These are phyloP conservation scores for Steinernema feltiae DNA, from an alignment of 1,140 invertebrate species.

Conservation along the genomic window DNA sequence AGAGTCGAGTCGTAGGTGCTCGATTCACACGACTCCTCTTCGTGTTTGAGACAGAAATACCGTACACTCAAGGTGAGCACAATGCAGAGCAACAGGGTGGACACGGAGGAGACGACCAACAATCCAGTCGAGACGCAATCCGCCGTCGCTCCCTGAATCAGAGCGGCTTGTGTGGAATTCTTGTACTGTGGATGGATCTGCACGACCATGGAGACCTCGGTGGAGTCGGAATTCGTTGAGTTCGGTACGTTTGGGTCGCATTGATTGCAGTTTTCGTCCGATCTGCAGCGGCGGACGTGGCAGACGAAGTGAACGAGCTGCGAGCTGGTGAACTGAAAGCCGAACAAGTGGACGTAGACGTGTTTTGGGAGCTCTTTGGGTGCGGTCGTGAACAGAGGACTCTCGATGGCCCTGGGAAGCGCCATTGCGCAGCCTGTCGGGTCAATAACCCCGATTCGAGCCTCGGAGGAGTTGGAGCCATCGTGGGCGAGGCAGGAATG, in stretches of 20 bases:
- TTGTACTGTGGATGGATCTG: slow-evolving; percentile 1
- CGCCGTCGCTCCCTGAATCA: background rate
- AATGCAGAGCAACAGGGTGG: background rate
- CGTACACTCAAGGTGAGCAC: background rate
- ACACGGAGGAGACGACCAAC: background rate
- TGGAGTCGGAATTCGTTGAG: background rate
- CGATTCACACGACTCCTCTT: background rate
- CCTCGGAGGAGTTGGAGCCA: slow-evolving; percentile 9
- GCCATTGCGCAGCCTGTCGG: slow-evolving; percentile 14
- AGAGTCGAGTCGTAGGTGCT: background rate
- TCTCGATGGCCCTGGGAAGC: slow-evolving; percentile 17
- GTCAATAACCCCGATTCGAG: slow-evolving; percentile 17
- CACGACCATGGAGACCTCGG: background rate
- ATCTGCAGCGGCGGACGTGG: slow-evolving; percentile 6
- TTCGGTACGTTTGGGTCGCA: background rate
- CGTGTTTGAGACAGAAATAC: background rate
- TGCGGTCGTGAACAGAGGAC: slow-evolving; percentile 9
- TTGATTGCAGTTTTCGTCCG: background rate
- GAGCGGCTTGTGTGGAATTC: background rate
- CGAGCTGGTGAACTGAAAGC: slow-evolving; percentile 22
- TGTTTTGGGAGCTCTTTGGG: slow-evolving; percentile 14
- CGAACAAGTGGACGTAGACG: slow-evolving; percentile 22
- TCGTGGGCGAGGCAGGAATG: slow-evolving; percentile 15
- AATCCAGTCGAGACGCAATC: background rate
- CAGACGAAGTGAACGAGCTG: slow-evolving; percentile 15